phyloP scores from a whole-genome alignment of 1,140 invertebrate species.

The Panonychus citri region DNA sequence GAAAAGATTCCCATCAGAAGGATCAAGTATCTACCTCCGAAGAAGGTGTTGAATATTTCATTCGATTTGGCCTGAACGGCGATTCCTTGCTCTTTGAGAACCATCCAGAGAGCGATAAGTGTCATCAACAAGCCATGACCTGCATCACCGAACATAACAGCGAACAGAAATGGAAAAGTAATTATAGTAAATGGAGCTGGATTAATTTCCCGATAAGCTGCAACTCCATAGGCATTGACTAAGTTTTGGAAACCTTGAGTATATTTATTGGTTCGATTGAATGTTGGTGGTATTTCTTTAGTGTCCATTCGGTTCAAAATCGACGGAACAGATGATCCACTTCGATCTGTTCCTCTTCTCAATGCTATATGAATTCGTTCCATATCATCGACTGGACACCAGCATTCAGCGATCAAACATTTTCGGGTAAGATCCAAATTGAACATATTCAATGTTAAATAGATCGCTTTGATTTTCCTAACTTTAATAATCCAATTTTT shows the following conservation, averaged over 20 bases:
- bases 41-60: conserved; percentile 87
- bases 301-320: conserved; percentile 83
- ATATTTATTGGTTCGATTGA: conserved; percentile 77
- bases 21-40: conserved; percentile 89
- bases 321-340: conserved; percentile 77
- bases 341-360: conserved; percentile 56
- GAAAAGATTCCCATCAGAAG: conserved; percentile 91
- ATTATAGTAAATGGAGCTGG: conserved; percentile 84
- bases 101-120: conserved; percentile 34
- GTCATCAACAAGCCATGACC: conserved; percentile 58
- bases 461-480: conserved; percentile 40
- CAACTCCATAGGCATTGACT: conserved; percentile 86
- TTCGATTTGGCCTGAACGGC: conserved; percentile 21
- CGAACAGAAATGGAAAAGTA: conserved; percentile 92
- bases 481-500: conserved; percentile 84
- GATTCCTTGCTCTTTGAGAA: conserved; percentile 26
- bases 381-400: conserved; percentile 79
- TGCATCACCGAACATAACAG: conserved; percentile 90
- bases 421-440: conserved; percentile 53
- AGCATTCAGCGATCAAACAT: conserved; percentile 94
- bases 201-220: conserved; percentile 82
- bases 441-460: conserved; percentile 48
- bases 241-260: conserved; percentile 83
- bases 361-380: conserved; percentile 72
- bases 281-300: conserved; percentile 73